Conservation (phyloP, 2,888 invertebrate species). For the Drosophila algonquin region DNA sequence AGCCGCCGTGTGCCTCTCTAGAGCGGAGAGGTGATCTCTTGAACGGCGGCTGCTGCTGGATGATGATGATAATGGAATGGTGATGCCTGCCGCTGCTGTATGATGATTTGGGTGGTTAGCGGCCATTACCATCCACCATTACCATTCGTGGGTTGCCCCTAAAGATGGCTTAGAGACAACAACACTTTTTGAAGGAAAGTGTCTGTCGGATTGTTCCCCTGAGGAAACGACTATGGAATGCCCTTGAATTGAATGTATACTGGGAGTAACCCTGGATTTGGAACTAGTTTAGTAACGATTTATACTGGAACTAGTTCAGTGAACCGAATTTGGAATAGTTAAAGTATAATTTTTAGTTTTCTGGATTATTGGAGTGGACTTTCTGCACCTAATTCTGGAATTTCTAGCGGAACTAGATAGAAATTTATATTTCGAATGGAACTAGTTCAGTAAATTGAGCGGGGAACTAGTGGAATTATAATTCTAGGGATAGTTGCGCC, state of each 20-base stretch:
- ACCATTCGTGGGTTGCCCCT: slow-evolving; percentile 31
- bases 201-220: not conserved
- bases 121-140: slow-evolving; percentile 32
- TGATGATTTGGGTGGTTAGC: slow-evolving; percentile 36
- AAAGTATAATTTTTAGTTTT: too few species aligned
- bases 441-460: too few species aligned
- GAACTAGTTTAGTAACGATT: not conserved
- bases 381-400: too few species aligned
- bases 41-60: slow-evolving; percentile 7
- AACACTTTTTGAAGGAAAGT: slow-evolving; percentile 16
- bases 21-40: slow-evolving; percentile 41
- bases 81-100: slow-evolving; percentile 9
- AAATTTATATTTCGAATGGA: too few species aligned
- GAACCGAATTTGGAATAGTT: too few species aligned
- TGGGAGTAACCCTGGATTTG: not conserved
- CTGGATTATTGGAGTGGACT: too few species aligned
- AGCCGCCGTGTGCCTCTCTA: slow-evolving; percentile 42
- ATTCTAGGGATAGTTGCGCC: too few species aligned
- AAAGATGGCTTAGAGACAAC: slow-evolving; percentile 33
- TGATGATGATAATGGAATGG: not conserved
- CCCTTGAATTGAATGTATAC: slow-evolving; percentile 15
- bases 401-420: too few species aligned
- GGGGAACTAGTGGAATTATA: too few species aligned
- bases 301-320: not conserved
- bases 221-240: slow-evolving; percentile 2